A percentile compares a stretch with the other conserved stretches of the same genome.
Conservation (phyloP, 1,140 invertebrate genomes). For the Acromyrmex echinatior region DNA sequence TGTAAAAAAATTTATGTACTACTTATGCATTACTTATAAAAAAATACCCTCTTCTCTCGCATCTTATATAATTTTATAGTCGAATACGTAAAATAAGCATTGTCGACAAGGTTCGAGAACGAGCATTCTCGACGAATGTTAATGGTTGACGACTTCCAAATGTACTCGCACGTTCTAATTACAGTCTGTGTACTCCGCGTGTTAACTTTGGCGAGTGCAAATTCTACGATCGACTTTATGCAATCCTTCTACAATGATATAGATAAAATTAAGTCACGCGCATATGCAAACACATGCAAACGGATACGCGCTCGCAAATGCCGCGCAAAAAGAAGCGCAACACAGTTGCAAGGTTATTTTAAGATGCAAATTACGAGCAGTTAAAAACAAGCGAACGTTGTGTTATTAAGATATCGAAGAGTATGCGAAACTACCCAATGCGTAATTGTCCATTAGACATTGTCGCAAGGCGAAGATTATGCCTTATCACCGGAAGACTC, state of each 20-base stretch:
- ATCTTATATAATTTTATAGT: background rate
- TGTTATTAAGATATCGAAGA: slow-evolving; percentile 25
- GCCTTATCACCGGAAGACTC: slow-evolving; percentile 1
- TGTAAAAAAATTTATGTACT: slow-evolving; percentile 14
- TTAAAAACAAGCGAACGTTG: slow-evolving; percentile 38
- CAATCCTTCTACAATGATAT: slow-evolving; percentile 11
- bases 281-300: slow-evolving; percentile 18
- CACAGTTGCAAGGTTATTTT: slow-evolving; percentile 42
- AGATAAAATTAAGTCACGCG: slow-evolving; percentile 7
- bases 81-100: slow-evolving; percentile 9
- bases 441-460: slow-evolving; percentile 6
- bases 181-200: background rate
- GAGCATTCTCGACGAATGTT: background rate
- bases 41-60: background rate
- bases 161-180: background rate
- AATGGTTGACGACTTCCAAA: background rate
- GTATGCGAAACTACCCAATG: slow-evolving; percentile 10
- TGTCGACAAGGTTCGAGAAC: background rate
- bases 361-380: slow-evolving; percentile 50
- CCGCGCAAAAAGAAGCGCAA: slow-evolving; percentile 43
- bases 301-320: background rate
- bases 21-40: background rate
- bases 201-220: slow-evolving; percentile 24
- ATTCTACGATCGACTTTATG: slow-evolving; percentile 39
- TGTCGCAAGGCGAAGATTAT: slow-evolving; percentile 11